These are phyloP conservation scores for Drosophila watanabei DNA, from an alignment of 1,140 invertebrate species.

Conservation along the genomic window DNA sequence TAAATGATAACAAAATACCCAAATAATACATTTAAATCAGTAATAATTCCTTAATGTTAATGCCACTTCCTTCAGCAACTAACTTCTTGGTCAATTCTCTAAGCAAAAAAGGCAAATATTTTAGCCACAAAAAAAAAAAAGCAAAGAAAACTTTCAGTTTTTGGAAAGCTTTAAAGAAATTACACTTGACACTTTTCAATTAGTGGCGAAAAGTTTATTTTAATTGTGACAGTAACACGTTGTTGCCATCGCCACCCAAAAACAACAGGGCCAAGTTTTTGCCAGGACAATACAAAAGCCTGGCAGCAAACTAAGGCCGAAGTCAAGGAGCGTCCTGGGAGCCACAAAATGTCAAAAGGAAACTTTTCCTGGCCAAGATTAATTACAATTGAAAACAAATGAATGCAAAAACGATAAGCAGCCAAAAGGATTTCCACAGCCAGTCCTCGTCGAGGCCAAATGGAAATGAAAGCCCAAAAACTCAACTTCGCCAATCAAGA, in stretches of 20 bases:
- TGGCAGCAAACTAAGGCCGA: constrained; percentile 29
- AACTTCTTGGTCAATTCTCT: constrained; percentile 1
- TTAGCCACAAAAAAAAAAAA: constrained; percentile 16
- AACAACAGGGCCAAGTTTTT: constrained; percentile 59
- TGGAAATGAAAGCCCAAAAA: constrained; percentile 54
- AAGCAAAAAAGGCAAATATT: constrained; percentile 55
- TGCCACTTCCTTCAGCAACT: neutral
- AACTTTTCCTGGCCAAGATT: constrained; percentile 77
- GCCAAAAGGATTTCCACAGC: constrained; percentile 71
- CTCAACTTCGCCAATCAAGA: constrained; percentile 79
- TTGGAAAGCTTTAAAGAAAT: constrained; percentile 72
- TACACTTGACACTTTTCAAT: constrained; percentile 83
- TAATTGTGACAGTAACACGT: constrained; percentile 84
- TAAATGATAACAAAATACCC: neutral
- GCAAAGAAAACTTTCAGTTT: constrained; percentile 26
- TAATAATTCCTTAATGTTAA: constrained; percentile 21
- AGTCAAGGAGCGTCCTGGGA: constrained; percentile 50
- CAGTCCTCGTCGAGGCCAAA: constrained; percentile 21
- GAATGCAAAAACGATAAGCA: constrained; percentile 84
- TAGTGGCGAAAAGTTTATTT: constrained; percentile 79
- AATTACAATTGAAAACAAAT: constrained; percentile 85
- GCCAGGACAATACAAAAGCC: constrained; percentile 54
- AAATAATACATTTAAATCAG: neutral
- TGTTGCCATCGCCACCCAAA: constrained; percentile 42
- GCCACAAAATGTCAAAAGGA: constrained; percentile 82